phyloP scores from a whole-genome alignment of 2,113 vertebrate genomes.

The Blennius ocellaris region DNA sequence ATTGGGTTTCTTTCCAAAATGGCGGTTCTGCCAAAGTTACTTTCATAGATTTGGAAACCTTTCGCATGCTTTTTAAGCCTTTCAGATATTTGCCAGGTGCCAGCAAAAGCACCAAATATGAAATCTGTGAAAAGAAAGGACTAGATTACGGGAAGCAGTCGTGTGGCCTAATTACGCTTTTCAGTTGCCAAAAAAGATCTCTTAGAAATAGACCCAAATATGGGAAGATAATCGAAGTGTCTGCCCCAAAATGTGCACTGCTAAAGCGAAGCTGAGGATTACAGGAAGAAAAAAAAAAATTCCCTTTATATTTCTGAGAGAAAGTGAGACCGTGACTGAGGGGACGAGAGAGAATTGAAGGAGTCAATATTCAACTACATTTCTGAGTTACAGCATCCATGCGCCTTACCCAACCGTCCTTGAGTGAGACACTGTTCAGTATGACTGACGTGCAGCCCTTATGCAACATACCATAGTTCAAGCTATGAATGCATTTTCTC shows the following conservation, averaged over 20 bases:
- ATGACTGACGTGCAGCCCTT: background rate
- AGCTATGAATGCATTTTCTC: background rate
- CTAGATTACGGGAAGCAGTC: slow-evolving; percentile 31
- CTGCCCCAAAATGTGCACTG: background rate
- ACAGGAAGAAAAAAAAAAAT: slow-evolving; percentile 3
- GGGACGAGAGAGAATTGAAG: background rate
- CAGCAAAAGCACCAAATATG: slow-evolving; percentile 32
- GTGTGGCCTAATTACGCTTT: slow-evolving; percentile 59
- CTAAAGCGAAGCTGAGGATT: slow-evolving; percentile 10
- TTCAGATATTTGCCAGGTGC: slow-evolving; percentile 56
- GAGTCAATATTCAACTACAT: slow-evolving; percentile 1
- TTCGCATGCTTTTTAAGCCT: slow-evolving; percentile 33
- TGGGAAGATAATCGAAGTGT: slow-evolving; percentile 44
- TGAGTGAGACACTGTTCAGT: background rate
- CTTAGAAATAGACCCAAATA: slow-evolving; percentile 45
- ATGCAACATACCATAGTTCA: background rate
- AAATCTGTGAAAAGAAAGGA: slow-evolving; percentile 27
- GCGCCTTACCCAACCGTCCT: background rate
- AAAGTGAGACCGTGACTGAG: background rate
- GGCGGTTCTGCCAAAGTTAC: slow-evolving; percentile 28
- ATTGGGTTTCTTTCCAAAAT: slow-evolving; percentile 22
- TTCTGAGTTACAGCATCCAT: background rate
- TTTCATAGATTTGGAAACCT: slow-evolving; percentile 56
- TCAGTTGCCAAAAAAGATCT: slow-evolving; percentile 54
- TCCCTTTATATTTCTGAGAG: slow-evolving; percentile 5